phyloP scores from a whole-genome alignment of 2,888 invertebrate species.

The Nomada flava region DNA sequence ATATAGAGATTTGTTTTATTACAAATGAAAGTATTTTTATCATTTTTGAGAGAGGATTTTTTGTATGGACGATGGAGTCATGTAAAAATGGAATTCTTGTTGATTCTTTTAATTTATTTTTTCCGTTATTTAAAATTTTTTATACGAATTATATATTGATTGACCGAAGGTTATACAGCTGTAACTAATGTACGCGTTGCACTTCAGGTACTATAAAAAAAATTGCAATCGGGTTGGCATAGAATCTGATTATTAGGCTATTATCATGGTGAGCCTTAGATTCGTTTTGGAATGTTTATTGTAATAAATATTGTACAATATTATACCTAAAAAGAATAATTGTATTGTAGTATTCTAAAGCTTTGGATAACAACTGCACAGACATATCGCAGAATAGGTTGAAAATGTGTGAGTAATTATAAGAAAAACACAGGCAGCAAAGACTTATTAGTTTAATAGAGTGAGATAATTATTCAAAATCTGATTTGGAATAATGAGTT shows the following conservation, averaged over 20 bases:
- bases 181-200: slow-evolving; percentile 71
- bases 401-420: slow-evolving; percentile 69
- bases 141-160: slow-evolving; percentile 48
- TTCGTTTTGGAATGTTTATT: slow-evolving; percentile 72
- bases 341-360: slow-evolving; percentile 74
- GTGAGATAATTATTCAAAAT: slow-evolving; percentile 64
- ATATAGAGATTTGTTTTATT: slow-evolving; percentile 68
- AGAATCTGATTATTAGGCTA: slow-evolving; percentile 62
- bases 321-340: slow-evolving; percentile 72
- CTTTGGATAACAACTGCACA: slow-evolving; percentile 69
- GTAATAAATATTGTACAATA: slow-evolving; percentile 76
- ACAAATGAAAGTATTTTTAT: slow-evolving; percentile 32
- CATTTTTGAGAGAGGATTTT: slow-evolving; percentile 64
- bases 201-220: slow-evolving; percentile 64
- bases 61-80: slow-evolving; percentile 61
- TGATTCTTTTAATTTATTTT: slow-evolving; percentile 62
- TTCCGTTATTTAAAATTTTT: slow-evolving; percentile 61
- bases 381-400: slow-evolving; percentile 71
- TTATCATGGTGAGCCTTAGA: slow-evolving; percentile 68
- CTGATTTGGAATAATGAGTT: slow-evolving; percentile 58
- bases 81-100: slow-evolving; percentile 45
- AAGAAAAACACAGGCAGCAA: slow-evolving; percentile 56
- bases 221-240: slow-evolving; percentile 54
- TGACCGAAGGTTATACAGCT: slow-evolving; percentile 52
- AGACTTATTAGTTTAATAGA: slow-evolving; percentile 60